phyloP scores from a whole-genome alignment of 92 coral and sea anemone species.

The Blastomussa wellsi region DNA sequence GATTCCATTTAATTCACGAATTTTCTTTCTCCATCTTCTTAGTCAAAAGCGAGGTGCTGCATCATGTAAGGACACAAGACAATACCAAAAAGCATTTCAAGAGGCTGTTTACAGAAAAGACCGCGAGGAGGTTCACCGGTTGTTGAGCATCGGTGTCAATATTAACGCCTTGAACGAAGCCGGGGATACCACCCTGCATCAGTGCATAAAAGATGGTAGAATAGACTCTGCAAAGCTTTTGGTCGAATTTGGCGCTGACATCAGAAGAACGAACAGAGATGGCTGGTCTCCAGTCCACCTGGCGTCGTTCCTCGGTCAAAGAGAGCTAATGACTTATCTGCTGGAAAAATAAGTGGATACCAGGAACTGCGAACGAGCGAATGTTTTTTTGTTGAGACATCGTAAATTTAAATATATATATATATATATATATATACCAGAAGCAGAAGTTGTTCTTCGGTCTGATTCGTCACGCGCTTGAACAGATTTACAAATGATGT shows the following conservation, averaged over 20 bases:
- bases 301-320: constrained; percentile 69
- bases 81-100: constrained; percentile 53
- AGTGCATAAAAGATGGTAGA: constrained; percentile 77
- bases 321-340: constrained; percentile 47
- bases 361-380: background rate
- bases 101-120: constrained; percentile 65
- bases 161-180: constrained; percentile 68
- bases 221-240: constrained; percentile 70
- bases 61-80: constrained; percentile 17
- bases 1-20: too few species aligned
- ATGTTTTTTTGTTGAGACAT: background rate
- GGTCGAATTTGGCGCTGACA: constrained; percentile 80
- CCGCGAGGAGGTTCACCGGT: constrained; percentile 57
- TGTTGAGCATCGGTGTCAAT: constrained; percentile 56
- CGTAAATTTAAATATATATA: background rate
- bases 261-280: constrained; percentile 63
- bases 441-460: background rate
- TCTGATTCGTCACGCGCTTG: background rate
- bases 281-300: constrained; percentile 86
- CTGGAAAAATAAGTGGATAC: background rate
- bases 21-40: background rate
- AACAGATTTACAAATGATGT: constrained; percentile 2
- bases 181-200: constrained; percentile 71
- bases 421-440: background rate
- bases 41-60: constrained; percentile 15